Conservation (phyloP, 2,113 vertebrate genomes). For the Pollachius pollachius region DNA sequence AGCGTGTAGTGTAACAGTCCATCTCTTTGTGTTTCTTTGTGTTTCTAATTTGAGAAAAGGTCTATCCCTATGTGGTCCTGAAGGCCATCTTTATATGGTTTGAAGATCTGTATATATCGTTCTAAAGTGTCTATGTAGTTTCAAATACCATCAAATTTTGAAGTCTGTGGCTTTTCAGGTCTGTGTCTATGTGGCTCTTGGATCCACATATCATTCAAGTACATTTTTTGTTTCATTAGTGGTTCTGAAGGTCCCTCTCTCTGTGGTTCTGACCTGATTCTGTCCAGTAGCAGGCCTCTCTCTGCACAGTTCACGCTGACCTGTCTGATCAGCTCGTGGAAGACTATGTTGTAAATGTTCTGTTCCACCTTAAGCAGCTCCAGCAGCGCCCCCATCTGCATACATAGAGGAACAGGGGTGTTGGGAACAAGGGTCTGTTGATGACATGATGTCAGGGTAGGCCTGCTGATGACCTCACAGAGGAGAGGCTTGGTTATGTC, state of each 20-base stretch:
- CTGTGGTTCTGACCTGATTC: slow-evolving; percentile 77
- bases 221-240: too few relatives aligned
- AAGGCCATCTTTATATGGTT: too few relatives aligned
- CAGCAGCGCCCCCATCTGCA: slow-evolving; percentile 81
- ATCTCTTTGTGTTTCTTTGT: background rate
- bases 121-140: too few relatives aligned
- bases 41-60: background rate
- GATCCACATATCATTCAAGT: too few relatives aligned
- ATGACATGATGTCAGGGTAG: background rate
- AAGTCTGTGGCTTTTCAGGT: too few relatives aligned
- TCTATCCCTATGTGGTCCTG: too few relatives aligned
- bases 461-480: too few relatives aligned
- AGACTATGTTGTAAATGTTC: slow-evolving; percentile 86
- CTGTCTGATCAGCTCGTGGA: slow-evolving; percentile 89
- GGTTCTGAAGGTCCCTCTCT: background rate
- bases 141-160: too few relatives aligned
- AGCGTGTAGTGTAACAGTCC: background rate
- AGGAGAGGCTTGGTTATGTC: background rate
- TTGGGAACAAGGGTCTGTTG: background rate
- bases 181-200: too few relatives aligned
- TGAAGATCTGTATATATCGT: too few relatives aligned
- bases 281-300: slow-evolving; percentile 85
- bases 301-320: slow-evolving; percentile 85
- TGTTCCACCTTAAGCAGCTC: slow-evolving; percentile 82
- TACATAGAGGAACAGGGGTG: background rate